Conservation (phyloP, 2,888 invertebrate species). For the Athetis lepigone region DNA sequence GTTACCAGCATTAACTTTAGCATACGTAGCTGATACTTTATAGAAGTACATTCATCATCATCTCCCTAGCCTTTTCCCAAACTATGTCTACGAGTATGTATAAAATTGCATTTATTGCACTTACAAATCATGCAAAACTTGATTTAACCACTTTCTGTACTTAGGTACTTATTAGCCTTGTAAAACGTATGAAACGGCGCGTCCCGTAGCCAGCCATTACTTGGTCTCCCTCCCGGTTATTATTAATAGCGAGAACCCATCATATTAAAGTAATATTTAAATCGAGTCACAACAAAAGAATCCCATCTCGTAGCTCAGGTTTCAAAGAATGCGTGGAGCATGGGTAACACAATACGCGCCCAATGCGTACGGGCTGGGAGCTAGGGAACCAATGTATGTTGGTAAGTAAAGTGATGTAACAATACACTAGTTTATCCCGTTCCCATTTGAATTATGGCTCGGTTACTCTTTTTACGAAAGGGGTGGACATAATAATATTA, state of each 20-base stretch:
- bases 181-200: slow-evolving; percentile 48
- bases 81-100: too few species aligned
- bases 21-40: too few species aligned
- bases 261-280: slow-evolving; percentile 88
- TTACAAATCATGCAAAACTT: slow-evolving; percentile 7
- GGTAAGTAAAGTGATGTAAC: slow-evolving; percentile 68
- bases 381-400: slow-evolving; percentile 58
- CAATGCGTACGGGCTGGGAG: slow-evolving; percentile 72
- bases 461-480: slow-evolving; percentile 40
- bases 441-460: slow-evolving; percentile 39
- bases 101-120: background rate
- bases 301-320: slow-evolving; percentile 83
- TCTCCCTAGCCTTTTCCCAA: too few species aligned
- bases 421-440: slow-evolving; percentile 61
- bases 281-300: slow-evolving; percentile 86
- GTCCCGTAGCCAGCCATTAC: slow-evolving; percentile 46
- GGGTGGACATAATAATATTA: slow-evolving; percentile 6
- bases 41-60: too few species aligned
- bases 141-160: slow-evolving; percentile 21
- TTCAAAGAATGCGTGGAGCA: slow-evolving; percentile 85
- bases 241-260: slow-evolving; percentile 80
- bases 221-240: slow-evolving; percentile 64
- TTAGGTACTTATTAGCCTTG: slow-evolving; percentile 34
- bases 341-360: slow-evolving; percentile 86
- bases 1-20: too few species aligned